Conservation (phyloP, 2,113 vertebrate species). For the Tilapia sparmanii region DNA sequence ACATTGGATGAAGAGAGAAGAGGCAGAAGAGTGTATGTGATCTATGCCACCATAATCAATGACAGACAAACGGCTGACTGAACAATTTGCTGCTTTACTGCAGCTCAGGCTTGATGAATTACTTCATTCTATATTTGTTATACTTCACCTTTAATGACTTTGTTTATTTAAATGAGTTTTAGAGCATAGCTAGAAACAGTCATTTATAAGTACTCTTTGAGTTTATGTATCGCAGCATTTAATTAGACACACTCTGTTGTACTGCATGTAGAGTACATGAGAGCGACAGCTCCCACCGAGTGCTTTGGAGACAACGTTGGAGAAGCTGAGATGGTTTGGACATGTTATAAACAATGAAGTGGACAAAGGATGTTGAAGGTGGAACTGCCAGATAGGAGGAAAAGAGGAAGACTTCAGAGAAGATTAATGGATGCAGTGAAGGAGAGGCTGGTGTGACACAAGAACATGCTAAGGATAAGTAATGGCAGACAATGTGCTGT, state of each 20-base stretch:
- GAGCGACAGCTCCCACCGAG: not conserved
- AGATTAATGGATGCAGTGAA: not conserved
- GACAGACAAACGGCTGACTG: not conserved
- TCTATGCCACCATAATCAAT: not conserved
- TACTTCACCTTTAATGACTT: not conserved
- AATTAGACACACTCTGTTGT: not conserved
- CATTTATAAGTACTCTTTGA: not conserved
- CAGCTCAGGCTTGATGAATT: not conserved
- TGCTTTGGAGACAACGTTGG: not conserved
- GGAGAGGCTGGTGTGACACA: not conserved
- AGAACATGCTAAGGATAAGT: not conserved
- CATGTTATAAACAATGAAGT: not conserved
- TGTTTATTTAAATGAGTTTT: not conserved
- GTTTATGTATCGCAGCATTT: not conserved
- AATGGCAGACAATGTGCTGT: not conserved
- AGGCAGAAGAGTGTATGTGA: not conserved
- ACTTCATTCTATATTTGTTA: not conserved
- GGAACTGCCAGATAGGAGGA: not conserved
- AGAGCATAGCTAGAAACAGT: not conserved
- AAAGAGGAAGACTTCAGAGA: not conserved
- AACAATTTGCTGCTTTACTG: not conserved
- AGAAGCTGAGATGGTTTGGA: not conserved
- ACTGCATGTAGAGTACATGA: not conserved
- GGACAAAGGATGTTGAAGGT: not conserved
- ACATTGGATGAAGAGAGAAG: not conserved